Percentiles rank a stretch among this genome's conserved stretches.
These are phyloP conservation scores for Ceratitis capitata DNA, from an alignment of 1,140 invertebrate species.

Conservation along the genomic window DNA sequence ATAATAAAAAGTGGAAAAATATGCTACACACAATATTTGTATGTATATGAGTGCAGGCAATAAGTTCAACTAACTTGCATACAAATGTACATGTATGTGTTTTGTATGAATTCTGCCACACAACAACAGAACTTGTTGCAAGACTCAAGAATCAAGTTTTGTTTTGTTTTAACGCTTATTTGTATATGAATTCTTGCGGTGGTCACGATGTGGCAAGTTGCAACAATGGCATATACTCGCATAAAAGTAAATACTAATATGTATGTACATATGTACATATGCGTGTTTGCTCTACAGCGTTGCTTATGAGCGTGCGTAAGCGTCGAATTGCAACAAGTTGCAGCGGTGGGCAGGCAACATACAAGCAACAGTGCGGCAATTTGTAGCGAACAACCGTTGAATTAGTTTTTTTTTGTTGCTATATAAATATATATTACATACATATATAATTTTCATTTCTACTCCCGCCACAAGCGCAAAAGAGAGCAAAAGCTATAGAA, in stretches of 20 bases:
- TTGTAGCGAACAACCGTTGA: neutral
- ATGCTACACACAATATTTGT: neutral
- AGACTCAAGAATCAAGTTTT: neutral
- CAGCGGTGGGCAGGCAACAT: neutral
- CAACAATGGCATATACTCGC: neutral
- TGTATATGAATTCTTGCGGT: neutral
- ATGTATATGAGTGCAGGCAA: neutral
- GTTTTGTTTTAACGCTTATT: neutral
- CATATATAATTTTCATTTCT: neutral
- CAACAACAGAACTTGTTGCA: neutral
- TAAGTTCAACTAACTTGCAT: too few species aligned
- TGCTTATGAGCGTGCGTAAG: neutral
- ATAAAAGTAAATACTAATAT: neutral
- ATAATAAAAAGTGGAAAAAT: neutral
- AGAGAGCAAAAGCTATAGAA: too few species aligned
- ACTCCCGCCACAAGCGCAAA: neutral
- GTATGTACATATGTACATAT: neutral
- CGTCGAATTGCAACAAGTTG: slow-evolving; percentile 26
- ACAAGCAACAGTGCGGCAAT: neutral
- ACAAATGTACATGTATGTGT: neutral
- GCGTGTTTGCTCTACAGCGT: neutral
- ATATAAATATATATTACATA: too few species aligned
- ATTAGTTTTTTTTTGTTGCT: neutral
- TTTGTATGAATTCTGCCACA: neutral
- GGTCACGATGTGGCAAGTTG: neutral